A percentile compares a stretch with the other conserved stretches of the same genome.
phyloP scores from a whole-genome alignment of 1,140 invertebrate species.

The Lepeophtheirus salmonis region DNA sequence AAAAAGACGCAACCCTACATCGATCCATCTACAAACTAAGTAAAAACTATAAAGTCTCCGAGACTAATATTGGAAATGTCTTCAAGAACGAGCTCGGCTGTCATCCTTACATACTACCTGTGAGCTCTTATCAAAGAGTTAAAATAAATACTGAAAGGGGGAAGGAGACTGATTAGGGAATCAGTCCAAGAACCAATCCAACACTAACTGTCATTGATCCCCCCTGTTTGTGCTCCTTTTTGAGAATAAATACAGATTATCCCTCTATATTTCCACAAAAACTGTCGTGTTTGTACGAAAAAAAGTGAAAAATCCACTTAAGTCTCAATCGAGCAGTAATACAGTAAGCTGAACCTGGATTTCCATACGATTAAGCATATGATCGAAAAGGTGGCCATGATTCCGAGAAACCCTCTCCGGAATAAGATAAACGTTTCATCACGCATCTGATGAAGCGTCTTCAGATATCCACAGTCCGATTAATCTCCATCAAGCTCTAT shows the following conservation, averaged over 20 bases:
- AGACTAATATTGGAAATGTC: no score
- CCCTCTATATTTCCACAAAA: neutral
- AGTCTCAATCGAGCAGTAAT: conserved; percentile 98
- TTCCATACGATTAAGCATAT: conserved; percentile 99
- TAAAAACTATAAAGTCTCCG: no score
- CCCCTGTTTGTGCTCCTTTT: neutral
- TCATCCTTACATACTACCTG: no score
- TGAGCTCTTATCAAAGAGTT: no score
- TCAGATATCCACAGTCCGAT: conserved; percentile 81
- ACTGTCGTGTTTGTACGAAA: conserved; percentile 92
- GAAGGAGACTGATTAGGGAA: no score
- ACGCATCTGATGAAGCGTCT: conserved; percentile 98
- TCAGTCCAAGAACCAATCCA: no score
- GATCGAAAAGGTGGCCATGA: conserved; percentile 97
- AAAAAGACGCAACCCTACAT: no score
- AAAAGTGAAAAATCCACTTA: conserved; percentile 98
- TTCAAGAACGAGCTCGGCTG: no score
- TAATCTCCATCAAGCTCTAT: conserved; percentile 96
- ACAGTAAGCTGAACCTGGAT: conserved; percentile 85
- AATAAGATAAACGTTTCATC: conserved; percentile 80
- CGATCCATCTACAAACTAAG: no score
- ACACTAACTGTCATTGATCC: no score
- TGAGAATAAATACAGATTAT: neutral
- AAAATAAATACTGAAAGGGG: no score
- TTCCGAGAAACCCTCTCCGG: conserved; percentile 85